Evolutionary conservation across 2,888 invertebrate genomes (phyloP), one percentile per base, ranked within the genome.

Genomic region (Zhuqinia jingwanae): DNA sequence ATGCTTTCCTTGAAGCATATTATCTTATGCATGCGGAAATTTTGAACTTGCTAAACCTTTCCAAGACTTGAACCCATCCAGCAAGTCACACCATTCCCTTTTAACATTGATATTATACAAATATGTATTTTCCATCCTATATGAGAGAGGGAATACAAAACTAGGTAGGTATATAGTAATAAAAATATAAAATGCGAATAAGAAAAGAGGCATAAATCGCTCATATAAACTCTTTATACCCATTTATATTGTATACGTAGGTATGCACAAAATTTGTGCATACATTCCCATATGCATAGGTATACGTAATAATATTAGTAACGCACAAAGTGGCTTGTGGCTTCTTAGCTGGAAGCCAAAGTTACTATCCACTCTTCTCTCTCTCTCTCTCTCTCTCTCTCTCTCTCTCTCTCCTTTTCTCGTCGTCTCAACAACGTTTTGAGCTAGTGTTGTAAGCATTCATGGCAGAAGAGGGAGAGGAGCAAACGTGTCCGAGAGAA

Each of bases 251-350:
- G n/a, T n/a, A n/a, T n/a, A n/a, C n/a, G n/a, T n/a, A n/a, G n/a
- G n/a, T n/a, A n/a, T n/a, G n/a, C n/a, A n/a, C n/a, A n/a, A n/a
- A n/a, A n/a, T n/a, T n/a, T n/a, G n/a, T n/a, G n/a, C n/a, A n/a
- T n/a, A n/a, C n/a, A n/a, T n/a, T n/a, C n/a, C n/a, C n/a, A n/a
- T n/a, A n/a, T n/a, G n/a, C n/a, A n/a, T n/a, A n/a, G n/a, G 11
- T 42, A 22, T 47, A 47, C 20, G 42, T 45, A 42, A 17, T 73
- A 73, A 50, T 50, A 73, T 50, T 70, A 22, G 50, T 13, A 73
- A 53, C 45, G 73, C 50, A 50, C n/a, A 73, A 15, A 73, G 73
- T 73, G 27, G 50, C 27, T 50, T 73, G 73, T 73, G 27, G 50
- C 27, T 50, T 73, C 17, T 50, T 50, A 22, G 50, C 73, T 73